Evolutionary conservation across 2,113 vertebrate genomes (phyloP).

Genomic region (Phrynocephalus versicolor): DNA sequence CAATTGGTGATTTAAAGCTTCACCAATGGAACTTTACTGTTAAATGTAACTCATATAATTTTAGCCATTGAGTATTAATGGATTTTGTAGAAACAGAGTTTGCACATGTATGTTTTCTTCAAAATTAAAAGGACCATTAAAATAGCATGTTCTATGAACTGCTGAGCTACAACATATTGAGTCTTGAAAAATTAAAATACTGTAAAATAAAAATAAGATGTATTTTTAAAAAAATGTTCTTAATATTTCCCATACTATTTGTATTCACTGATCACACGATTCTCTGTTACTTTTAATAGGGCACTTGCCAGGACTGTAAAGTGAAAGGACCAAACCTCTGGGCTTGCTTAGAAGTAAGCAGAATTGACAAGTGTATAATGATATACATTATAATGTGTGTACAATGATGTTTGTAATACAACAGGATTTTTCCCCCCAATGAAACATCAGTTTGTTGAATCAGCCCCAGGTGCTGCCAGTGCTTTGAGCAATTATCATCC

Average conservation of each 20-base stretch:
- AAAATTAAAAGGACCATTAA: neutral
- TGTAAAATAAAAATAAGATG: neutral
- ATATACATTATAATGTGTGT: neutral
- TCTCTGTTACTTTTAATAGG: constrained; percentile 72
- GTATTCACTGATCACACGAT: neutral
- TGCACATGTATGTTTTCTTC: neutral
- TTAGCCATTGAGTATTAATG: too few species aligned
- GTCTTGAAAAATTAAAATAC: too few species aligned
- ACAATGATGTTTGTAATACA: neutral
- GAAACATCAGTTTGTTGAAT: too few species aligned
- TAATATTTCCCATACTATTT: neutral
- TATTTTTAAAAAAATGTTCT: neutral
- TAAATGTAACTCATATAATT: too few species aligned
- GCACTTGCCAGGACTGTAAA: constrained; percentile 95
- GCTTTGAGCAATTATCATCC: neutral
- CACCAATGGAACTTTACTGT: too few species aligned
- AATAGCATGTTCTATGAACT: neutral
- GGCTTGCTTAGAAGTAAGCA: constrained; percentile 94
- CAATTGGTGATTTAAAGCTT: too few species aligned
- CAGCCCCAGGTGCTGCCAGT: neutral
- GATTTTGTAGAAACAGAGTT: neutral
- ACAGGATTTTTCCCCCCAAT: too few species aligned
- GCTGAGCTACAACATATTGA: neutral
- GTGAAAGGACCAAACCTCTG: constrained; percentile 96
- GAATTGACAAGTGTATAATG: neutral